Evolutionary conservation across 1,140 invertebrate genomes (phyloP).

Genomic region (Drosophila kepulauana): DNA sequence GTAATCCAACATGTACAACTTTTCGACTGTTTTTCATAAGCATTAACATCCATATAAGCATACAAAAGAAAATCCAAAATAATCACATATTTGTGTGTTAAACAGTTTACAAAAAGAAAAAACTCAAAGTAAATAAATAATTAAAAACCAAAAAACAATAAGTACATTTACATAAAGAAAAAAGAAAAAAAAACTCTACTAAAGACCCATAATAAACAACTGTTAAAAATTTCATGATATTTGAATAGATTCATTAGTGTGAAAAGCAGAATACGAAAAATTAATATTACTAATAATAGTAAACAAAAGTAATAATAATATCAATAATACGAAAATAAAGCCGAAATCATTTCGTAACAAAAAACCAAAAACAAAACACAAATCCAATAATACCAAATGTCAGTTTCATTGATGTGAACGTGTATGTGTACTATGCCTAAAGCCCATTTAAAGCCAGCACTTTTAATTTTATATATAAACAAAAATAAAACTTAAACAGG

Average conservation of each 20-base stretch:
- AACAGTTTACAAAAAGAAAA: conserved; percentile 35
- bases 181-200: conserved; percentile 12
- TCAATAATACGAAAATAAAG: conserved; percentile 25
- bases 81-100: conserved; percentile 55
- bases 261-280: conserved; percentile 28
- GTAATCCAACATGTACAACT: conserved; percentile 73
- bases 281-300: conserved; percentile 31
- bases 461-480: conserved; percentile 20
- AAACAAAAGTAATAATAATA: conserved; percentile 17
- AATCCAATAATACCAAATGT: conserved; percentile 46
- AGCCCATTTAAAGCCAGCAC: conserved; percentile 30
- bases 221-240: conserved; percentile 69
- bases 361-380: conserved; percentile 14
- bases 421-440: conserved; percentile 56
- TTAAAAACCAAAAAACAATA: conserved; percentile 12
- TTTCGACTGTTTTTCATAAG: conserved; percentile 55
- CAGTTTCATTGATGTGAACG: conserved; percentile 64
- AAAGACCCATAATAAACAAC: conserved; percentile 29
- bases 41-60: conserved; percentile 15
- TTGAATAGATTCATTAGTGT: conserved; percentile 70
- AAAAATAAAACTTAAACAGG: conserved; percentile 1
- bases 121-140: conserved; percentile 10
- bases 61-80: conserved; percentile 9
- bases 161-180: conserved; percentile 57
- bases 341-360: conserved; percentile 39